Evolutionary conservation across 2,888 invertebrate species (phyloP).

Genomic region (Trypoxylon attenuatum): DNA sequence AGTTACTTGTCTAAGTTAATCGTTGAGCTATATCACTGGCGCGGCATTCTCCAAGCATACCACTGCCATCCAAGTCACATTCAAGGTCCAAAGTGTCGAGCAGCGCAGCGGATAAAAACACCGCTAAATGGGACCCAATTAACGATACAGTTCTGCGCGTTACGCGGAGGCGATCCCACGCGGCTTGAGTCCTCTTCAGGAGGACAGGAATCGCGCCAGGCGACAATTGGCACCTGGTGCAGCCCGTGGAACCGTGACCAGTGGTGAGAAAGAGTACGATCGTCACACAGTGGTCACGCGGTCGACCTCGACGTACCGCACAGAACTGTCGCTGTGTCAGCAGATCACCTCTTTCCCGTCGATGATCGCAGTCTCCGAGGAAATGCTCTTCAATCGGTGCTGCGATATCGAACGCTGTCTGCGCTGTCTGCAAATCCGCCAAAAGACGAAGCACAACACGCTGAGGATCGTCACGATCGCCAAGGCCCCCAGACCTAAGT

Average conservation of each 20-base stretch:
- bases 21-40: too few species aligned
- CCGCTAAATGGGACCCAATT: too few species aligned
- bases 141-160: constrained; percentile 65
- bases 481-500: constrained; percentile 77
- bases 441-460: constrained; percentile 66
- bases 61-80: too few species aligned
- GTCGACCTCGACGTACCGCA: constrained; percentile 93
- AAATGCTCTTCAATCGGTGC: constrained; percentile 86
- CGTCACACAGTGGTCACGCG: constrained; percentile 93
- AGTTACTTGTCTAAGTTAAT: too few species aligned
- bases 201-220: constrained; percentile 14
- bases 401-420: constrained; percentile 86
- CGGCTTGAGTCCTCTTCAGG: constrained; percentile 24
- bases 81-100: constrained; percentile 32
- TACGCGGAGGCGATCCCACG: constrained; percentile 53
- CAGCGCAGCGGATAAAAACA: constrained; percentile 26
- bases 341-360: constrained; percentile 93
- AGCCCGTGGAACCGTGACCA: constrained; percentile 17
- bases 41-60: too few species aligned
- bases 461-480: constrained; percentile 70
- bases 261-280: constrained; percentile 50
- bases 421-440: constrained; percentile 78
- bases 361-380: constrained; percentile 88
- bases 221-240: neutral
- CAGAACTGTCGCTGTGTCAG: constrained; percentile 97